A percentile compares a stretch with the other conserved stretches of the same genome.
Conservation (phyloP, 2,888 invertebrate genomes). For the Cerastis leucographa region DNA sequence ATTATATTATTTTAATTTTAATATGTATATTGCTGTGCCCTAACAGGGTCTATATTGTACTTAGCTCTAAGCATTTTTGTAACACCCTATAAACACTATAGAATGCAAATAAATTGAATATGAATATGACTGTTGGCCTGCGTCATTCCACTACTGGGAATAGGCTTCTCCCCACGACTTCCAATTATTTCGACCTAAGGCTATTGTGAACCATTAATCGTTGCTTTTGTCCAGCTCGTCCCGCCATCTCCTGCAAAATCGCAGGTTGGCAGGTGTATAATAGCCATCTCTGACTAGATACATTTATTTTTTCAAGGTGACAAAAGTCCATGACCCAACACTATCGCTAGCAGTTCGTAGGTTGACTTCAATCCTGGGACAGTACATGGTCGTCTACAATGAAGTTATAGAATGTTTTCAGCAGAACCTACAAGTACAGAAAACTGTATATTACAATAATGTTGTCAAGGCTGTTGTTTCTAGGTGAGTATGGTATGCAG, state of each 20-base stretch:
- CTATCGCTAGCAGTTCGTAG: slow-evolving; percentile 75
- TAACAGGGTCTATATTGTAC: too few relatives aligned
- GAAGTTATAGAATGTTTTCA: slow-evolving; percentile 75
- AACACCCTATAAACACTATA: too few relatives aligned
- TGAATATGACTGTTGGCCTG: too few relatives aligned
- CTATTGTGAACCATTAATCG: not conserved
- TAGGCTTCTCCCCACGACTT: not conserved
- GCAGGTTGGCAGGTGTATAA: not conserved
- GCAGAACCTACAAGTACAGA: slow-evolving; percentile 83
- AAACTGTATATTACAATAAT: slow-evolving; percentile 72
- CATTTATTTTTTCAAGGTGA: slow-evolving; percentile 65
- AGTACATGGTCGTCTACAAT: slow-evolving; percentile 79
- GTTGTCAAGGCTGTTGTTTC: slow-evolving; percentile 73
- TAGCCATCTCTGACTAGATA: not conserved
- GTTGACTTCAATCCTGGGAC: slow-evolving; percentile 74
- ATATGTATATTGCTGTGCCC: too few relatives aligned
- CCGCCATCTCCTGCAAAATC: not conserved
- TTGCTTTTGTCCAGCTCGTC: not conserved
- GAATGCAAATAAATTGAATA: too few relatives aligned
- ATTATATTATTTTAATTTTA: too few relatives aligned
- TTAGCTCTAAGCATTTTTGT: too few relatives aligned
- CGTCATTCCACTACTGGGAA: not conserved
- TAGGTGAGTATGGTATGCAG: slow-evolving; percentile 71
- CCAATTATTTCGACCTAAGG: not conserved
- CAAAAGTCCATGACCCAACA: slow-evolving; percentile 76